Base-by-base conservation (phyloP, 2,797 vertebrate genomes). In the Scomberomorus guttatus region DNA sequence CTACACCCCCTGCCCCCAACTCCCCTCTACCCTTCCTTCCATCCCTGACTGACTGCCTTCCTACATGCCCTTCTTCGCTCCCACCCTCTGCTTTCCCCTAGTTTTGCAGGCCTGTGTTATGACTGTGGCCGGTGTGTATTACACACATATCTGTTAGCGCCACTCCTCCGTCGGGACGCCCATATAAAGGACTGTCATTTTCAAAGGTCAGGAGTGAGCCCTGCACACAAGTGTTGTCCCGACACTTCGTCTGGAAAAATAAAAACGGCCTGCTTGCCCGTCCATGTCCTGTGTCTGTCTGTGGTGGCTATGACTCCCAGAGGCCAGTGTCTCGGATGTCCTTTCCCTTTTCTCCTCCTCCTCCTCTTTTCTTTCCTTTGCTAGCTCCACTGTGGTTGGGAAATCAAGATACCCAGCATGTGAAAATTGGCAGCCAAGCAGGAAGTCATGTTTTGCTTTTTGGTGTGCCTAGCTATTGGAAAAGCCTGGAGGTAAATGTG, bases 121-220 rank as follows among this genome's bases (percentile, higher is more conserved):
- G 95, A 95, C 95, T 95, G 92, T 86, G 83, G 86, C 83, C 51
- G 93, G 94, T 95, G 93, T 95, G 94, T 94, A 92, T 96, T 95
- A 95, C 95, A 95, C 91, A 89, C 93, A 84, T 94, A 92, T 95
- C 95, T 93, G 92, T 94, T 92, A 88, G 90, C 86, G 73, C 92
- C 82, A 67, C 88, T 91, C 82, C 92, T 95, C 92, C 85, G 87
- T 75, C 82, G 91, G 93, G 93, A 94, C 82, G 78, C 91, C 93
- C 93, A 92, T 95, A 94, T 95, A 94, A 95, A 95, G 94, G 89
- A 90, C 94, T 95, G 95, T 95, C 95, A 95, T 93, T 91, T 95
- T 83, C 90, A 95, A 96, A 95, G 94, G 95, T 95, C 94, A 94
- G 79, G 70, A 92, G 92, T 96, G 94, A 96, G 94, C 87, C 91